These are phyloP conservation scores for Lordiphosa andalusiaca DNA, from an alignment of 2,888 invertebrate species.

Conservation along the genomic window DNA sequence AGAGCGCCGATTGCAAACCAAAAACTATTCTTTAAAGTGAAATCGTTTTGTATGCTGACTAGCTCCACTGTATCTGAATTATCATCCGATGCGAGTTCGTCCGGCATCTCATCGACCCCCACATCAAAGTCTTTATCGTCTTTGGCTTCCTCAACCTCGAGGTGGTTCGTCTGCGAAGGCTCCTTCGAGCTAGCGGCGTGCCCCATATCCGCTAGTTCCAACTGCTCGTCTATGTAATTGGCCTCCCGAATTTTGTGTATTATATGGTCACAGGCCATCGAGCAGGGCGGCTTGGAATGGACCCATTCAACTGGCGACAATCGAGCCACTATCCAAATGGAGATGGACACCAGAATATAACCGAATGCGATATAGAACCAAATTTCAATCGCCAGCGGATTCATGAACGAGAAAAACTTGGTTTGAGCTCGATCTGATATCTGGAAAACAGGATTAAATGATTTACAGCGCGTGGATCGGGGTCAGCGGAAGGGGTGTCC, in stretches of 20 bases:
- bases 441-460: conserved; percentile 56
- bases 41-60: conserved; percentile 86
- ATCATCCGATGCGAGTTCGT: conserved; percentile 42
- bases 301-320: conserved; percentile 93
- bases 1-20: conserved; percentile 98
- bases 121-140: conserved; percentile 8
- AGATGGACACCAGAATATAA: conserved; percentile 89
- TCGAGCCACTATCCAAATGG: conserved; percentile 91
- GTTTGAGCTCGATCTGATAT: conserved; percentile 84
- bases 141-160: neutral
- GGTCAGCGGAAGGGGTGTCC: neutral
- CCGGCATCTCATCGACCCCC: conserved; percentile 5
- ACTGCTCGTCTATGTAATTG: conserved; percentile 32
- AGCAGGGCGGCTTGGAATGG: conserved; percentile 82
- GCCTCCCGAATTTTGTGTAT: conserved; percentile 48
- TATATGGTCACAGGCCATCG: conserved; percentile 81
- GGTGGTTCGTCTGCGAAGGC: no score
- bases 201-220: conserved; percentile 29
- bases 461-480: neutral
- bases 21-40: conserved; percentile 92
- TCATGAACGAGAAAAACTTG: conserved; percentile 91
- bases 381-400: conserved; percentile 90
- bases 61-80: conserved; percentile 57
- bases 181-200: conserved; percentile 6
- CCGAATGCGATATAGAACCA: conserved; percentile 91